Conservation (phyloP, 1,140 invertebrate species). For the Episyrphus balteatus region DNA sequence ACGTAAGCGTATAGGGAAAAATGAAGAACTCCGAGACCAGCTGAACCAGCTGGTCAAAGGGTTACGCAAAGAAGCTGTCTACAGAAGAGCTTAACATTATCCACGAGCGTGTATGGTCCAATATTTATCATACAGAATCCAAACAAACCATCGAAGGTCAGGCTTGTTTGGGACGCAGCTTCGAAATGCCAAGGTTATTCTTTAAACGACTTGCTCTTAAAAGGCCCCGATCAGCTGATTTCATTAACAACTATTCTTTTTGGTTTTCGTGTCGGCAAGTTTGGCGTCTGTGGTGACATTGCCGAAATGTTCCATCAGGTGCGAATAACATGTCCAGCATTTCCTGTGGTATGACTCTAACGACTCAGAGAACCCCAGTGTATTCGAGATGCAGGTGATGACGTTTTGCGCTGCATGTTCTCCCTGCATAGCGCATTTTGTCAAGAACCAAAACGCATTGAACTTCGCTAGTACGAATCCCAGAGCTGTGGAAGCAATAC, state of each 20-base stretch:
- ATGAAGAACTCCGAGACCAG: too few relatives aligned
- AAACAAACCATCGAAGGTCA: slow-evolving; percentile 15
- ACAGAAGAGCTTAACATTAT: neutral
- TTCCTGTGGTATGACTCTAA: too few relatives aligned
- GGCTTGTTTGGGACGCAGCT: slow-evolving; percentile 16
- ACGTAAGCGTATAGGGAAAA: too few relatives aligned
- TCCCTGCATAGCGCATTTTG: too few relatives aligned
- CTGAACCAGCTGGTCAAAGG: neutral
- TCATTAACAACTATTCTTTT: neutral
- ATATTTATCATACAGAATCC: slow-evolving; percentile 15
- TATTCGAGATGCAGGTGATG: too few relatives aligned
- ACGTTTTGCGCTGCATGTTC: too few relatives aligned
- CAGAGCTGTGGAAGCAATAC: too few relatives aligned
- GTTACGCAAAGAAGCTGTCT: neutral
- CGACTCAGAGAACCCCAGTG: too few relatives aligned
- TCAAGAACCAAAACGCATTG: too few relatives aligned
- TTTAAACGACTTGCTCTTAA: neutral
- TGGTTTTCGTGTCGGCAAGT: neutral
- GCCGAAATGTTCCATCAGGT: neutral
- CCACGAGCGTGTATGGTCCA: slow-evolving; percentile 5
- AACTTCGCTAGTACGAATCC: too few relatives aligned
- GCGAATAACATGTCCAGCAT: too few relatives aligned
- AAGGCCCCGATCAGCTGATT: neutral
- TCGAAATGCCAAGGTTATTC: slow-evolving; percentile 1
- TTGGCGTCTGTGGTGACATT: neutral